Evolutionary conservation across 2,113 vertebrate genomes (phyloP).

Genomic region (Oncorhynchus keta): DNA sequence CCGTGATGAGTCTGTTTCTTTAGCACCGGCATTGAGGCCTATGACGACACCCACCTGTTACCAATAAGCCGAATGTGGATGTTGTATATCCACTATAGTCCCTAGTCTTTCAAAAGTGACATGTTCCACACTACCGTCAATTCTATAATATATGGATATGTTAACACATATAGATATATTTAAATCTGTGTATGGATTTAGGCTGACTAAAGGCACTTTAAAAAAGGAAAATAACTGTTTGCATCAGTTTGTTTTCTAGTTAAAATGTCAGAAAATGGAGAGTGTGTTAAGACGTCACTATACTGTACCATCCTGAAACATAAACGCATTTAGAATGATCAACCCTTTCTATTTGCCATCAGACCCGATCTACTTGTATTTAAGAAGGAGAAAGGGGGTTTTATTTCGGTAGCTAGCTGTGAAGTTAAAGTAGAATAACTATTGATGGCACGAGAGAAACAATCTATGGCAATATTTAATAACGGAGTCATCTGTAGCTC

Average conservation of each 20-base stretch:
- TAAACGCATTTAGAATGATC: neutral
- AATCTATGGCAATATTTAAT: neutral
- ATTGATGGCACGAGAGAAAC: neutral
- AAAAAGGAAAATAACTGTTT: neutral
- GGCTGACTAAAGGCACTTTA: neutral
- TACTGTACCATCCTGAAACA: neutral
- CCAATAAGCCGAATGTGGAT: neutral
- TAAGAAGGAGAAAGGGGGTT: neutral
- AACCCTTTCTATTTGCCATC: neutral
- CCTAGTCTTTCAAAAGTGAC: neutral
- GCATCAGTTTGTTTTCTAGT: neutral
- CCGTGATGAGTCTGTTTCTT: too few relatives aligned
- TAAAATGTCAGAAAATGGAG: neutral
- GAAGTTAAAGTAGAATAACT: neutral
- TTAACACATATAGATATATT: neutral
- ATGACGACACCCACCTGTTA: neutral
- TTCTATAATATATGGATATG: neutral
- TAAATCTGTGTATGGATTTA: slow-evolving; percentile 2
- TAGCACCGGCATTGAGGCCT: neutral
- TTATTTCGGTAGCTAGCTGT: neutral
- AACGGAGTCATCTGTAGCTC: neutral
- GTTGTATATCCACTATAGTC: neutral
- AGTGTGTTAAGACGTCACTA: neutral
- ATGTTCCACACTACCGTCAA: neutral
- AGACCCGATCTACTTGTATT: neutral